phyloP scores from a whole-genome alignment of 2,113 vertebrate species.

The Hydropotes inermis region DNA sequence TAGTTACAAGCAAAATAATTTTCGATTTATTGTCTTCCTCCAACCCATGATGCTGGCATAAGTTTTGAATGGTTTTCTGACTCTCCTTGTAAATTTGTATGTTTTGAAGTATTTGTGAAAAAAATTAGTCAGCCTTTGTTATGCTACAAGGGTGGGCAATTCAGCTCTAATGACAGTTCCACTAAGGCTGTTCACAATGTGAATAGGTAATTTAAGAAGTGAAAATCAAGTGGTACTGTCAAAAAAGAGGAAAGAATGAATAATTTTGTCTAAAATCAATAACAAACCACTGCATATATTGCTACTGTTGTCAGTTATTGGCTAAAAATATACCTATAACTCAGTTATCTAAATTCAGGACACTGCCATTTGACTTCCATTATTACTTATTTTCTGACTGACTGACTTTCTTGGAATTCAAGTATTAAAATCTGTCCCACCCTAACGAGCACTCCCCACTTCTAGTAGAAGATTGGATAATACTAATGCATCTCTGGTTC shows the following conservation, averaged over 20 bases:
- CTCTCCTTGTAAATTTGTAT: background rate
- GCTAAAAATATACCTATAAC: background rate
- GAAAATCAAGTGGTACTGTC: too few relatives aligned
- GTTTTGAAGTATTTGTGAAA: background rate
- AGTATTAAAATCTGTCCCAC: background rate
- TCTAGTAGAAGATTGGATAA: background rate
- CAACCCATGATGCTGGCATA: background rate
- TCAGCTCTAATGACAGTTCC: background rate
- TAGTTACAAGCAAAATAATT: background rate
- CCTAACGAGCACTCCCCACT: background rate
- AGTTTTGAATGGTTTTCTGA: background rate
- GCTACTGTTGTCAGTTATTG: background rate
- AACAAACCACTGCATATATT: background rate
- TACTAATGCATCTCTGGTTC: background rate
- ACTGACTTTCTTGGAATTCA: background rate
- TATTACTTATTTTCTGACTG: background rate
- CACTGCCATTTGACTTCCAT: background rate
- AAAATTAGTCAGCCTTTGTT: background rate
- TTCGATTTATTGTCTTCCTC: background rate
- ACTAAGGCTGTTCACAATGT: background rate
- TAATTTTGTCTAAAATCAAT: background rate
- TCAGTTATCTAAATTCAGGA: background rate
- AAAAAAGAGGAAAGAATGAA: background rate
- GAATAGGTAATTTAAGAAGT: background rate
- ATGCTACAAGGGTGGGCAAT: background rate